phyloP scores from a whole-genome alignment of 2,888 invertebrate species.

The Microchrysa polita region DNA sequence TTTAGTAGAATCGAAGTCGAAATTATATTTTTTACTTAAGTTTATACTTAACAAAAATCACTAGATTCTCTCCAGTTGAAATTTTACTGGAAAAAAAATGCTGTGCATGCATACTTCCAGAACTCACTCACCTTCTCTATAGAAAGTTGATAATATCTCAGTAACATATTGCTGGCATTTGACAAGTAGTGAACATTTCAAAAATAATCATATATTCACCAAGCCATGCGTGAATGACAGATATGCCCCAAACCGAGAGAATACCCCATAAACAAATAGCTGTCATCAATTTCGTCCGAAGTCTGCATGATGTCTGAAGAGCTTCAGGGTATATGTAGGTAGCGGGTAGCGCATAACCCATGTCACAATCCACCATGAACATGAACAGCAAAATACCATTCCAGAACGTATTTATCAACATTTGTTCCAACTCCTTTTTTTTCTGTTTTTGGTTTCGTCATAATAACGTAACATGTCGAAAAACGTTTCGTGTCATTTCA shows the following conservation, averaged over 20 bases:
- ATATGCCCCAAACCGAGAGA: neutral
- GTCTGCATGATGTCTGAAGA: neutral
- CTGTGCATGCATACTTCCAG: too few species aligned
- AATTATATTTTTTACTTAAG: too few species aligned
- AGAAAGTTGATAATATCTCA: too few species aligned
- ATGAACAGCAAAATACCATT: neutral
- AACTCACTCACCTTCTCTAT: too few species aligned
- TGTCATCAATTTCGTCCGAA: slow-evolving; percentile 25
- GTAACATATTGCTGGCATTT: neutral
- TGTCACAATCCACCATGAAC: neutral
- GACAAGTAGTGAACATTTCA: neutral
- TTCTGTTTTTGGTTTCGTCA: neutral
- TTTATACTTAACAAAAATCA: too few species aligned
- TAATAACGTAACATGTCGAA: too few species aligned
- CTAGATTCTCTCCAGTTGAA: too few species aligned
- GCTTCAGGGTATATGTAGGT: neutral
- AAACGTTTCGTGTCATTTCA: neutral
- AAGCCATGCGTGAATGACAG: slow-evolving; percentile 26
- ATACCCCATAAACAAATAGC: slow-evolving; percentile 12
- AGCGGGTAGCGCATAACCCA: neutral
- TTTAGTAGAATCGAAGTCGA: too few species aligned
- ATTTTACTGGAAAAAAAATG: too few species aligned
- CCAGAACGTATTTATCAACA: neutral
- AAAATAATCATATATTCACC: slow-evolving; percentile 36
- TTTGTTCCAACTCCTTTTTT: neutral